These are phyloP conservation scores for Cossypha dichroa DNA, from an alignment of 2,797 vertebrate genomes.

Conservation along the genomic window DNA sequence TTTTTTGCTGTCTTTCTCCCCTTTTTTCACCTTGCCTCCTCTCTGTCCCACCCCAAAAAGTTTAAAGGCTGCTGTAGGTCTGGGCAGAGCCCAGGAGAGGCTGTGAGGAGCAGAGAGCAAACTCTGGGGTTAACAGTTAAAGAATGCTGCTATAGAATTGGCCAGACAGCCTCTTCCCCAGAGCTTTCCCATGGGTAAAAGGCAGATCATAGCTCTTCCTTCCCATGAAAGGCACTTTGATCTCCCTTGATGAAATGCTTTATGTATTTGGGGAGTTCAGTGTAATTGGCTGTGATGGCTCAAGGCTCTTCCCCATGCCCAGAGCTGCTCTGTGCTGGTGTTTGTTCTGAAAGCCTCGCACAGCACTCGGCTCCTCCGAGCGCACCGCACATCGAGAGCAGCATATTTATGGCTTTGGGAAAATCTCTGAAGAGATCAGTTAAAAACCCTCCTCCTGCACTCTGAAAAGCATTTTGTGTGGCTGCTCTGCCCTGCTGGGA, in stretches of 20 bases:
- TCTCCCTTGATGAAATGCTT: constrained; percentile 44
- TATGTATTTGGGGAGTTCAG: background rate
- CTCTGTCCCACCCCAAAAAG: background rate
- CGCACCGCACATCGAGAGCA: background rate
- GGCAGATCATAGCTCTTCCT: constrained; percentile 20
- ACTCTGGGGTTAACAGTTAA: background rate
- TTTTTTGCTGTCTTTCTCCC: rapidly evolving
- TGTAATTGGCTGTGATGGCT: constrained; percentile 1
- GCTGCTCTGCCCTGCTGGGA: background rate
- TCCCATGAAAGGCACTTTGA: constrained; percentile 55
- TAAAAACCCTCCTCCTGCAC: background rate
- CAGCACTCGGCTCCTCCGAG: background rate
- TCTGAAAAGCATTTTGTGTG: background rate
- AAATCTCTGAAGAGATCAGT: background rate
- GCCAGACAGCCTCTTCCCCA: background rate
- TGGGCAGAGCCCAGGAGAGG: background rate
- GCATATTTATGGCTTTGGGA: constrained; percentile 16
- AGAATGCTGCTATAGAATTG: constrained; percentile 12
- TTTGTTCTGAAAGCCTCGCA: background rate
- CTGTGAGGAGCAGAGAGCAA: background rate
- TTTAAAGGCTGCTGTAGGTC: background rate
- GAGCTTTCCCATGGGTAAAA: constrained; percentile 43
- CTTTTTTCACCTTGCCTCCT: background rate
- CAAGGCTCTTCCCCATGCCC: background rate
- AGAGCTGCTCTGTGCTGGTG: background rate